Conservation (phyloP, 2,797 vertebrate genomes). For the Sternarchorhynchus goeldii region DNA sequence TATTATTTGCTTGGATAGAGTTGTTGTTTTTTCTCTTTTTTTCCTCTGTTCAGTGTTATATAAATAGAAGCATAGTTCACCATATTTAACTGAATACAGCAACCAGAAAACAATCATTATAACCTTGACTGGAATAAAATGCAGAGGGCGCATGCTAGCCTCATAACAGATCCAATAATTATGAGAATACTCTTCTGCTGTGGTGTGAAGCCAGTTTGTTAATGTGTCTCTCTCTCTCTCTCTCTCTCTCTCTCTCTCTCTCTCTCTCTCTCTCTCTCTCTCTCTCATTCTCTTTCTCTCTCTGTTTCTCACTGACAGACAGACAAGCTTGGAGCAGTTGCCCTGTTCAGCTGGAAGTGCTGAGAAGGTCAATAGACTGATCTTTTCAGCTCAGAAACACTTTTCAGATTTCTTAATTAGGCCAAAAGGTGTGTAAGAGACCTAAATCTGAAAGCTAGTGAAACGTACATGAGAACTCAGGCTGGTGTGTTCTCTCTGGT, state of each 20-base stretch:
- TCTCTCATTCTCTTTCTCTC: constrained; percentile 72
- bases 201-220: constrained; percentile 26
- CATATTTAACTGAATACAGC: constrained; percentile 4
- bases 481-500: constrained; percentile 58
- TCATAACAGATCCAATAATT: constrained; percentile 53
- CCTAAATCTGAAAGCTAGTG: constrained; percentile 59
- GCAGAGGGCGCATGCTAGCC: constrained; percentile 1
- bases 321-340: constrained; percentile 54
- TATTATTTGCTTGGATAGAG: neutral
- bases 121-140: constrained; percentile 27
- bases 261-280: constrained; percentile 62
- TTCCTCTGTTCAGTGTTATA: neutral
- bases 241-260: constrained; percentile 49
- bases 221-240: constrained; percentile 24
- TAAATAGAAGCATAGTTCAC: constrained; percentile 12
- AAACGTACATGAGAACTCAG: constrained; percentile 44
- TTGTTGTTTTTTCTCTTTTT: neutral
- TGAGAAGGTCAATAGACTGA: constrained; percentile 79
- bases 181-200: constrained; percentile 34
- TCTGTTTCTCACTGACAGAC: constrained; percentile 68
- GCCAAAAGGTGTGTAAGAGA: constrained; percentile 68
- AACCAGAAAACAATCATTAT: constrained; percentile 20
- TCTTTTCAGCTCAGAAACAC: constrained; percentile 75
- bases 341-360: constrained; percentile 62
- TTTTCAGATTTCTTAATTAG: constrained; percentile 83